Conservation (phyloP, 2,113 vertebrate species). For the Arizona elegans region DNA sequence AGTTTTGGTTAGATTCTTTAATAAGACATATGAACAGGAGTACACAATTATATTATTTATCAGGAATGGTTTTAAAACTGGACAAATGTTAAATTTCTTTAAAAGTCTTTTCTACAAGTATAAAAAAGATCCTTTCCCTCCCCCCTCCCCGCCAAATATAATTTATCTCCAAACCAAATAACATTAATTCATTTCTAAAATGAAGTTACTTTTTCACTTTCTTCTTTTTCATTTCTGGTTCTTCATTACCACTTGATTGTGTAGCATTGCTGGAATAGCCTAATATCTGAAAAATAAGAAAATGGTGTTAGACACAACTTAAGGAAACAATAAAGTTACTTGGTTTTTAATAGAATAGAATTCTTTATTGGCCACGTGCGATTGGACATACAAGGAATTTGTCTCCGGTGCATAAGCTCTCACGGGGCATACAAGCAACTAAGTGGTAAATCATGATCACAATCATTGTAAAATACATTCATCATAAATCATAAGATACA, state of each 20-base stretch:
- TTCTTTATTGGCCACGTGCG: no score
- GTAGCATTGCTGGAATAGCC: constrained; percentile 55
- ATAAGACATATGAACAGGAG: neutral
- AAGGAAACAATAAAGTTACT: neutral
- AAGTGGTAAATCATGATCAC: no score
- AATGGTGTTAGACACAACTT: neutral
- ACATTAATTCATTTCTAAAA: neutral
- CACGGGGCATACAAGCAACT: no score
- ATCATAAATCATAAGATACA: no score
- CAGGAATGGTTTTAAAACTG: neutral
- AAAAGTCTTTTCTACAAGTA: constrained; percentile 46
- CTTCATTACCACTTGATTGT: constrained; percentile 48
- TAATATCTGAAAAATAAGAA: constrained; percentile 72
- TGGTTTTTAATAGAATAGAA: neutral
- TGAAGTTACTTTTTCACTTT: constrained; percentile 74
- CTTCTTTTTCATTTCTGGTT: constrained; percentile 87
- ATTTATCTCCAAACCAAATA: neutral
- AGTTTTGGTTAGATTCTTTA: neutral
- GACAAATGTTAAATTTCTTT: neutral
- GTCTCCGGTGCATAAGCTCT: no score
- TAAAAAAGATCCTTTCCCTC: neutral
- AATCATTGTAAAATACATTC: no score
- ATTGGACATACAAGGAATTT: no score
- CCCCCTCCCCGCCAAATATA: neutral
- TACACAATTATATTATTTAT: neutral